phyloP scores from a whole-genome alignment of 2,888 invertebrate genomes.

The Drosophila suboccidentalis region DNA sequence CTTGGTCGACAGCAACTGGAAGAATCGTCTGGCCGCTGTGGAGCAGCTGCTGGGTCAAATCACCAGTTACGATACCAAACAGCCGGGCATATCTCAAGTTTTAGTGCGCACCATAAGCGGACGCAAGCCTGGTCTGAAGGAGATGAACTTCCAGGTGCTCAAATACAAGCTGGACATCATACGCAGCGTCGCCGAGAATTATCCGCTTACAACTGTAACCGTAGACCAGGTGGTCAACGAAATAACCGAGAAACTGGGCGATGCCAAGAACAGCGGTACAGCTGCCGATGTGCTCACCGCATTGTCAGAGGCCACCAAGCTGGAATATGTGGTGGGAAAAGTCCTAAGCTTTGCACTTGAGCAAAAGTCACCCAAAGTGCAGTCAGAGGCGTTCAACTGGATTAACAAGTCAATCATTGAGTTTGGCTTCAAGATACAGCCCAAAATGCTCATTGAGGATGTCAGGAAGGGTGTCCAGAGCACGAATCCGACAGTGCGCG shows the following conservation, averaged over 20 bases:
- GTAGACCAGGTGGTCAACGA: conserved; percentile 92
- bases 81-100: conserved; percentile 90
- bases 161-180: conserved; percentile 93
- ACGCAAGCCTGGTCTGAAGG: conserved; percentile 94
- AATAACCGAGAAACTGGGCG: conserved; percentile 93
- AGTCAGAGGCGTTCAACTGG: conserved; percentile 94
- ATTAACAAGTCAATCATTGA: conserved; percentile 92
- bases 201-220: conserved; percentile 90
- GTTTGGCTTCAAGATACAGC: conserved; percentile 93
- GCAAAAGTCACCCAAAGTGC: conserved; percentile 96
- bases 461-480: conserved; percentile 94
- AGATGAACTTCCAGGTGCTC: conserved; percentile 96
- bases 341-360: conserved; percentile 92
- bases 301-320: conserved; percentile 91
- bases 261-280: conserved; percentile 90
- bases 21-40: conserved; percentile 91
- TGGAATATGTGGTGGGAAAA: conserved; percentile 91
- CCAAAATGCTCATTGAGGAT: conserved; percentile 91
- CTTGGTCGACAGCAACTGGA: conserved; percentile 94
- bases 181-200: conserved; percentile 91
- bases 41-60: conserved; percentile 90
- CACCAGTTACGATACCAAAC: conserved; percentile 88
- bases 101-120: conserved; percentile 90
- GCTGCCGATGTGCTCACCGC: conserved; percentile 89
- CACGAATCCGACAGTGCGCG: conserved; percentile 93